A percentile compares a stretch with the other conserved stretches of the same genome.
phyloP scores from a whole-genome alignment of 2,888 invertebrate genomes.

The Acleris sparsana region DNA sequence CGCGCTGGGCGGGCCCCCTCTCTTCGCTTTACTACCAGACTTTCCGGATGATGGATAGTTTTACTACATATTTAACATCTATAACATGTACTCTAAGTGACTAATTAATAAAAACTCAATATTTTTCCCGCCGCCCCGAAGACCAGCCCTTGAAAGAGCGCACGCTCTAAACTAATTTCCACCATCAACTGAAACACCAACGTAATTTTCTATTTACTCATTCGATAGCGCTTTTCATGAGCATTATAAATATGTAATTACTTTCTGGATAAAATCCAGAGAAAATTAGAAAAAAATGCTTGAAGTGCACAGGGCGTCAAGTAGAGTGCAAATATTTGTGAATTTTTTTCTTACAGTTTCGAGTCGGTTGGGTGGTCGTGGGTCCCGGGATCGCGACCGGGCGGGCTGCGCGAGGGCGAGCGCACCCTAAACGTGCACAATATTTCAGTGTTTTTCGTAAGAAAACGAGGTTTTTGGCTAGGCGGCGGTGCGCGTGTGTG shows the following conservation, averaged over 20 bases:
- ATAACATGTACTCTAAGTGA: constrained; percentile 38
- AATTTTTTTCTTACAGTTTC: constrained; percentile 63
- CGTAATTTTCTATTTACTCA: constrained; percentile 43
- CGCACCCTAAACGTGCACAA: constrained; percentile 69
- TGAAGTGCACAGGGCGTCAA: constrained; percentile 46
- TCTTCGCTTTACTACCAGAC: constrained; percentile 28
- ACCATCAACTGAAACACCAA: constrained; percentile 33
- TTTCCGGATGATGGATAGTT: constrained; percentile 41
- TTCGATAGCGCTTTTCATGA: constrained; percentile 49
- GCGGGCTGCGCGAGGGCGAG: constrained; percentile 63
- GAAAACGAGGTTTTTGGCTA: constrained; percentile 64
- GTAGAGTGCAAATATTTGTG: constrained; percentile 55
- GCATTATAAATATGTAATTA: constrained; percentile 41
- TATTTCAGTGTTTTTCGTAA: constrained; percentile 64
- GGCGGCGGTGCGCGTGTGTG: constrained; percentile 53
- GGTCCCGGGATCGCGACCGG: constrained; percentile 42
- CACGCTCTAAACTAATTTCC: constrained; percentile 39
- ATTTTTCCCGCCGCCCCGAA: constrained; percentile 40
- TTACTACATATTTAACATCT: constrained; percentile 45
- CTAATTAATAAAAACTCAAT: constrained; percentile 53
- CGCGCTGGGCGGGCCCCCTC: constrained; percentile 56
- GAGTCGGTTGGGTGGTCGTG: constrained; percentile 22
- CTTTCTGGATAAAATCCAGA: constrained; percentile 41
- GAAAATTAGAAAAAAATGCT: constrained; percentile 51
- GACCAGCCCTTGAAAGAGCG: constrained; percentile 40